Evolutionary conservation across 2,113 vertebrate species (phyloP).

Genomic region (Chionis minor): DNA sequence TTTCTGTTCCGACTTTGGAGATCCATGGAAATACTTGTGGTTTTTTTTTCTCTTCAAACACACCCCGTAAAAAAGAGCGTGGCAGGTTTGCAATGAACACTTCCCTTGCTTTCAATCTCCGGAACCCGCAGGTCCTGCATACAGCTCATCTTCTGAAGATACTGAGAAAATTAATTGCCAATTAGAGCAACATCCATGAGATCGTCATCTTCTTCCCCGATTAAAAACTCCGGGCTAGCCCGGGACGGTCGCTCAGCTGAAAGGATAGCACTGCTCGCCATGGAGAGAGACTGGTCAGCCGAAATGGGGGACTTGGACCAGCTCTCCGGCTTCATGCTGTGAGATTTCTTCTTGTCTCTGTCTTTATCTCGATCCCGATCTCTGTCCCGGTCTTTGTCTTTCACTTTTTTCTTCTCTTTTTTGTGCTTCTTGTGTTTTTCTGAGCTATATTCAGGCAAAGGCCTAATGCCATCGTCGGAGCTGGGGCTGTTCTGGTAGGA

Average conservation of each 20-base stretch:
- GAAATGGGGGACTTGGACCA: constrained; percentile 96
- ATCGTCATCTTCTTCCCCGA: constrained; percentile 95
- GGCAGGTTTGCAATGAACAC: not conserved
- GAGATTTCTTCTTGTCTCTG: constrained; percentile 93
- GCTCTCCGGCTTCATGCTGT: constrained; percentile 90
- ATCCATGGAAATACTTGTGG: not conserved
- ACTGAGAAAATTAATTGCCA: constrained; percentile 76
- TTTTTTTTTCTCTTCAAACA: not conserved
- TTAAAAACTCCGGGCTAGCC: constrained; percentile 89
- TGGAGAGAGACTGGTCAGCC: constrained; percentile 85
- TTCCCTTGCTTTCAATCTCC: not conserved
- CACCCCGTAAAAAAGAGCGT: rapidly evolving
- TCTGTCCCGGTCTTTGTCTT: constrained; percentile 85
- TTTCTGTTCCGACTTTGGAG: not conserved
- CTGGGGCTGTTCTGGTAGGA: constrained; percentile 98
- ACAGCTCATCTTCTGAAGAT: not conserved
- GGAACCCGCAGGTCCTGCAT: not conserved
- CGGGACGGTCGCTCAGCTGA: constrained; percentile 85
- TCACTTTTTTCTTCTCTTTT: constrained; percentile 96
- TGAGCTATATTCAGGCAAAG: constrained; percentile 85
- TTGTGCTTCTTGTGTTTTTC: constrained; percentile 99
- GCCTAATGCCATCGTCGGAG: constrained; percentile 90
- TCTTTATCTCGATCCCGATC: constrained; percentile 87
- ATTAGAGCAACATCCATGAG: constrained; percentile 97
- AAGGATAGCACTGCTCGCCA: constrained; percentile 78